Percentiles rank a stretch among this genome's conserved stretches.
Evolutionary conservation across 2,113 vertebrate species (phyloP).

Genomic region (Spilogale gracilis): DNA sequence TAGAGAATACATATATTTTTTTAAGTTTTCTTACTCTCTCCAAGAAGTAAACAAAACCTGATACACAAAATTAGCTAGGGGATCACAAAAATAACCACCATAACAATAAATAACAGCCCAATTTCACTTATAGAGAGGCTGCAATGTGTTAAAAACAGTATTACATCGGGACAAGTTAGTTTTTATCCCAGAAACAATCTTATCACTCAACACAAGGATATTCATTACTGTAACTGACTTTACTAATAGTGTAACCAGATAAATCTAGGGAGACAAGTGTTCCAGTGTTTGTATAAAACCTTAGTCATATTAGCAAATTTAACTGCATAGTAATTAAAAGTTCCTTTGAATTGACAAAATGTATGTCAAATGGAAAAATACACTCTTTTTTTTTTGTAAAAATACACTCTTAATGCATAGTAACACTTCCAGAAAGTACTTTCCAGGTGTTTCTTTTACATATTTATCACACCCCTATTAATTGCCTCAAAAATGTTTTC

Average conservation of each 20-base stretch:
- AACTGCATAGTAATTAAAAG: not conserved
- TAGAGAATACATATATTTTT: not conserved
- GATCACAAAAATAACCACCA: not conserved
- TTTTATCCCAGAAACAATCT: not conserved
- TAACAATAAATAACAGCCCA: not conserved
- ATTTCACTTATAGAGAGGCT: not conserved
- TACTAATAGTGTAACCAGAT: not conserved
- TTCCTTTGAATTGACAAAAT: not conserved
- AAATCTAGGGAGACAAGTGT: not conserved
- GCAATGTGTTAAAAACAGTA: not conserved
- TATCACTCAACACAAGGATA: not conserved
- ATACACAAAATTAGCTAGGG: not conserved
- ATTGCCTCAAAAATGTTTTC: not conserved
- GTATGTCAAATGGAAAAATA: not conserved
- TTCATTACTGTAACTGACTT: not conserved
- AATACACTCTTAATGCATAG: not conserved
- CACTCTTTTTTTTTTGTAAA: too few relatives aligned
- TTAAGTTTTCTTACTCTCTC: not conserved
- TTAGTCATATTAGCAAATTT: not conserved
- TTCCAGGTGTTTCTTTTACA: not conserved
- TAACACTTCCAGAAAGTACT: not conserved
- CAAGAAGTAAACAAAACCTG: not conserved
- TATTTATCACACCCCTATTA: not conserved
- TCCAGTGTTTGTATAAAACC: not conserved
- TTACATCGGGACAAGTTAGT: not conserved